Evolutionary conservation across 2,113 vertebrate genomes (phyloP), one percentile per base, ranked within the genome.

Genomic region (Zosterops borbonicus): DNA sequence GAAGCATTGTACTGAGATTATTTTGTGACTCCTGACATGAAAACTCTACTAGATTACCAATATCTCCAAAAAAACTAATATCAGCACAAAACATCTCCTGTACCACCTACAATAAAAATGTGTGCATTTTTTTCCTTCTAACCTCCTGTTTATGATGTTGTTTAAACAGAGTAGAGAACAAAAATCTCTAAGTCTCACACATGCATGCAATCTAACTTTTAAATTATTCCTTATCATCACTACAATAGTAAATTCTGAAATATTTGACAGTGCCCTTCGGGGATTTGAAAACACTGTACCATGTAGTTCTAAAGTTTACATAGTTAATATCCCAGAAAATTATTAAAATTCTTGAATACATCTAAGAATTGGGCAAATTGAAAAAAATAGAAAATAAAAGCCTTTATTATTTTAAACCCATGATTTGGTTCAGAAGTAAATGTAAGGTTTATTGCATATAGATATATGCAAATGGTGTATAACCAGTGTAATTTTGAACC

Each of bases 21-120:
- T 69, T 80, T 83, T 82, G 8, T 73, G 39, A 67, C 7, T 80
- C 14, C 8, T 76, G 19, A 12, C n/a, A 49, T 9, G 9, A 56
- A 85, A 83, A 46, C 2, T 49, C 21, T 50, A 17, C 31, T n/a
- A 24, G 44, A 50, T 42, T 88, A 79, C 27, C 33, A 79, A 37
- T 65, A 82, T 49, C 1, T 2, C 5, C 0, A 1, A 25, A 2
- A 81, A 69, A 14, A 23, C 11, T 39, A 82, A n/a, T 5, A 25
- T 31, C 31, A 77, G 14, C 29, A 50, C 5, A 58, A 83, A 33
- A 64, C 4, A 7, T 67, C 75, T 62, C 31, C 10, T 68, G 3
- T 58, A 64, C 24, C 14, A 37, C 6, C 2, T 41, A 50, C 24
- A 19, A 14, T 39, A 37, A 68, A 74, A 67, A 28, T 18, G 5